Base-by-base conservation (phyloP, 2,888 invertebrate species). In the Oxyscelio sp. region DNA sequence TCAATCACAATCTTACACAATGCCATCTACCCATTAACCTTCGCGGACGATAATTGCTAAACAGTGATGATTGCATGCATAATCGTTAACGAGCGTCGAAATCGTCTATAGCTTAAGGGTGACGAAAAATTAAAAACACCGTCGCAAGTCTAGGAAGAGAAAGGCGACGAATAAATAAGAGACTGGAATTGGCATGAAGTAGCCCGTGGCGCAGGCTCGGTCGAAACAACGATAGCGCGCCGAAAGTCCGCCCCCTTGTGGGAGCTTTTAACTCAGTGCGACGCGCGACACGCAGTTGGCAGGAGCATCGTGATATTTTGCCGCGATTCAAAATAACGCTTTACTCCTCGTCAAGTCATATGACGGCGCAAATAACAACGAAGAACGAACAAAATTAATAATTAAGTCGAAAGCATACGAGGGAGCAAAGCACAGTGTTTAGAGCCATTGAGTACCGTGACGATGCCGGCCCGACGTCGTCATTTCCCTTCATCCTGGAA, bases 281-380 rank as follows among this genome's bases (percentile, higher is more conserved):
- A 85, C 71, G 85, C 85, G 85, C 85, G 85, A 85, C 80, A 79
- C 73, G 73, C 65, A 80, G 85, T 66, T 77, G 70, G 80, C 31
- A 80, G 85, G 85, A 80, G 38, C 68, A 83, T 71, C 70, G 83
- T 65, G 54, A 70, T 73, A 63, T 65, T 83, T 68, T 38, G 73
- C 34, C 83, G 83, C 85, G 80, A 73, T 9, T 66, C 24, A 22
- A 66, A 34, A 21, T 9, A 78, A 43, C 78, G 48, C 40, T 54
- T 63, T 52, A 56, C 24, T 63, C 50, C 48, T 24, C 63, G 56
- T 45, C 70, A 63, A 61, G 61, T 19, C 63, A 70, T 54, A 48
- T 50, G 48, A 77, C 66, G 40, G 24, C 9, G 4, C 3, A 40
- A 40, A 52, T 6, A 52, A 9, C 2, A 22, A 19, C 4, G 2